Base-by-base conservation (phyloP, 2,888 invertebrate genomes). In the Atethmia centrago region DNA sequence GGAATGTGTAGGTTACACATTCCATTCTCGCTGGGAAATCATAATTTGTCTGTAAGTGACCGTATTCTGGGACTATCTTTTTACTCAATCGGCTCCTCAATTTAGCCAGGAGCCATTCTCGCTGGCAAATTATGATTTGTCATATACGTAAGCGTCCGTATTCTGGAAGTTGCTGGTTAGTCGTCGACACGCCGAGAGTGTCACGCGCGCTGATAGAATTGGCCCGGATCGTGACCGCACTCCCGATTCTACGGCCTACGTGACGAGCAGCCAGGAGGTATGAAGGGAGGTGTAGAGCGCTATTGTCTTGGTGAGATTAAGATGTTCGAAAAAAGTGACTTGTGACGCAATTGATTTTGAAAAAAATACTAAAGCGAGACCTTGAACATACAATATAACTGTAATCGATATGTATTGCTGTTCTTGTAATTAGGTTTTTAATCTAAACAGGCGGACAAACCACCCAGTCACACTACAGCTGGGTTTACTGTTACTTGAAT, bases 131-230 rank as follows among this genome's bases (percentile, higher is more conserved):
- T 67, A 71, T 81, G 74, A 81, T 81, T 82, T 71, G 81, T 82
- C 79, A 58, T 73, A 77, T 71, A 77, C 36, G 61, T 51, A 71
- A 69, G 83, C 53, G 70, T 67, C 42, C 55, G 66, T 83, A 81
- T 74, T 74, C 65, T 25, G 69, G 66, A 45, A 72, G 51, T 12
- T 19, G 40, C 65, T 69, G 68, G 73, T 55, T 61, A 71, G 68
- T 64, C 71, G 55, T 40, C 70, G 69, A 61, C 67, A 42, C 53
- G 59, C 68, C 36, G 72, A 70, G 83, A 80, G 72, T 73, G 83
- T 84, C 85, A 79, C 85, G 83, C 79, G 64, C 74, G 74, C 69
- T 74, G 85, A 84, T 84, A 76, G 75, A 79, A 84, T 84, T 84
- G 84, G 70, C 82, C 64, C 28, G 70, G 71, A 78, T 71, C 84